Evolutionary conservation across 2,888 invertebrate species (phyloP), one percentile per base, ranked within the genome.

Genomic region (Balanococcus diminutus): DNA sequence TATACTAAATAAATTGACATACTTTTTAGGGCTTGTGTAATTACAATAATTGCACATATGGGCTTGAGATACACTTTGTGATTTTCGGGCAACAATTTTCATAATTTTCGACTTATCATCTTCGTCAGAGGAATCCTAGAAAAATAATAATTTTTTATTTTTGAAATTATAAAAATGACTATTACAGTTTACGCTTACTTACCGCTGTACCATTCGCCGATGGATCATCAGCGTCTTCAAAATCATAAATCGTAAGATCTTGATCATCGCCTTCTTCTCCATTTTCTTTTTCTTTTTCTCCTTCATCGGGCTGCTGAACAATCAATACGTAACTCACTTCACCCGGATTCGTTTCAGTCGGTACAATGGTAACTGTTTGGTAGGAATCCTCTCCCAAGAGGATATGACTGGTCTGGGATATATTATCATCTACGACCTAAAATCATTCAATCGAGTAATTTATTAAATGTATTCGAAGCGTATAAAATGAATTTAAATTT

Each of bases 31-130:
- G 89, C 96, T 96, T 16, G 95, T 95, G 90, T 98, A 98, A 88
- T 94, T 93, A 90, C 98, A 98, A 89, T 96, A 96, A 89, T 94
- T 95, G 90, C 98, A 98, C 91, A 94, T 95, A 89, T 95, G 94
- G 25, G 94, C 92, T 89, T 93, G 94, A 0, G 93, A 91, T 4
- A 93, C 93, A 86, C 90, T 90, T 89, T 93, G 92, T 81, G 92
- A 92, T 89, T 93, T 92, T 89, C 93, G 92, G 6, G 92, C 92
- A 84, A 92, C 89, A 51, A 93, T 92, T 89, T 93, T 93, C 8
- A 92, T 91, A 56, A 93, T 92, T 90, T 93, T 93, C 0, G 92
- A 91, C 88, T 93, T 93, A 88, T 93, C 93, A 89, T 93, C 93
- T 88, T 93, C 93, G 19, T 92, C 92, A 87, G 93, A 94, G 0